Percentiles rank a stretch among this genome's conserved stretches.
These are phyloP conservation scores for Anorthoa munda DNA, from an alignment of 2,888 invertebrate genomes.

Conservation along the genomic window DNA sequence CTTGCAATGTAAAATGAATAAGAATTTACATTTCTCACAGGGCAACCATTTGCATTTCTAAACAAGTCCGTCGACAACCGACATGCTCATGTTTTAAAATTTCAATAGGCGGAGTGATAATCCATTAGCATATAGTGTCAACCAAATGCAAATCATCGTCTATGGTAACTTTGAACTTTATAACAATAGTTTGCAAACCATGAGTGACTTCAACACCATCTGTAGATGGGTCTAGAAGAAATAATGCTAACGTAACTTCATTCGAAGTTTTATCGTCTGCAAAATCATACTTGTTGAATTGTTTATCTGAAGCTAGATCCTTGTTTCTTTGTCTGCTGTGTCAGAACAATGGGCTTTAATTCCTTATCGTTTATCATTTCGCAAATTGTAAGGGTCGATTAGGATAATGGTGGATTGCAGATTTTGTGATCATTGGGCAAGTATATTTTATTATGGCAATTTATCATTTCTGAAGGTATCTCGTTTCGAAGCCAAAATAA, in stretches of 20 bases:
- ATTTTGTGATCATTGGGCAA: slow-evolving; percentile 3
- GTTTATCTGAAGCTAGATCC: slow-evolving; percentile 39
- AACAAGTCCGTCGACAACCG: slow-evolving; percentile 35
- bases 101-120: slow-evolving; percentile 55
- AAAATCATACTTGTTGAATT: slow-evolving; percentile 38
- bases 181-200: slow-evolving; percentile 47
- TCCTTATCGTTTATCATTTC: slow-evolving; percentile 38
- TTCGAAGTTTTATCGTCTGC: slow-evolving; percentile 29
- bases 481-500: background rate
- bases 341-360: slow-evolving; percentile 35
- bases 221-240: slow-evolving; percentile 5
- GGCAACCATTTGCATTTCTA: slow-evolving; percentile 53
- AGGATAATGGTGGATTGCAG: background rate
- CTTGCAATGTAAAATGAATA: slow-evolving; percentile 46
- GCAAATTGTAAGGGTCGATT: slow-evolving; percentile 29
- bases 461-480: background rate
- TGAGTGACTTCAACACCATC: slow-evolving; percentile 26
- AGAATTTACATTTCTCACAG: slow-evolving; percentile 54
- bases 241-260: slow-evolving; percentile 23
- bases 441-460: background rate
- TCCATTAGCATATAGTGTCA: slow-evolving; percentile 59
- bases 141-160: slow-evolving; percentile 43
- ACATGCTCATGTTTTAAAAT: slow-evolving; percentile 50
- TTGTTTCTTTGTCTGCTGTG: slow-evolving; percentile 22
- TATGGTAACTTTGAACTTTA: slow-evolving; percentile 56